phyloP scores from a whole-genome alignment of 2,797 vertebrate genomes.

The Melanotaenia trifasciata region DNA sequence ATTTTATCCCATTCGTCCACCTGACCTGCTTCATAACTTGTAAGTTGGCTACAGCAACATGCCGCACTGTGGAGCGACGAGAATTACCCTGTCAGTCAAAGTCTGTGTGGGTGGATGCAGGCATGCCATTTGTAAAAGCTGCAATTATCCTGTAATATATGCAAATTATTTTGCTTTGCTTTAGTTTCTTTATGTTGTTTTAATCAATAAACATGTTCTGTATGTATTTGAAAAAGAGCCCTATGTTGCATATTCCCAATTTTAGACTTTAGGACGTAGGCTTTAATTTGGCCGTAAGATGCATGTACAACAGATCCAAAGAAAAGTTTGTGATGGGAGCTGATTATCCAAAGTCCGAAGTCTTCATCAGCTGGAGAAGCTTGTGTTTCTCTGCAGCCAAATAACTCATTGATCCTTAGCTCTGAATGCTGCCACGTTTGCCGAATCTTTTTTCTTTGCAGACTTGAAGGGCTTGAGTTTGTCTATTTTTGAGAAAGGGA shows the following conservation, averaged over 20 bases:
- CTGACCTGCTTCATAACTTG: conserved; percentile 13
- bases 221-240: neutral
- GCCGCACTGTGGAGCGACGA: neutral
- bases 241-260: neutral
- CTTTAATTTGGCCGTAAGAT: too few species aligned
- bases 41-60: neutral
- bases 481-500: too few species aligned
- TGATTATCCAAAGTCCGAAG: too few species aligned
- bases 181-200: neutral
- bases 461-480: too few species aligned
- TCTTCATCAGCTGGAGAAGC: too few species aligned
- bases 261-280: too few species aligned
- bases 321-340: too few species aligned
- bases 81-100: conserved; percentile 8
- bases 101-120: neutral
- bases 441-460: too few species aligned
- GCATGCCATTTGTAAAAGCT: neutral
- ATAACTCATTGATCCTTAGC: too few species aligned
- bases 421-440: too few species aligned
- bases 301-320: too few species aligned
- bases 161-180: neutral
- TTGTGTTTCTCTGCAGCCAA: too few species aligned
- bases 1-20: conserved; percentile 37
- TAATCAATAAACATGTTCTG: neutral
- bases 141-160: neutral